Conservation (phyloP, 2,797 vertebrate genomes). For the Babyrousa celebensis region DNA sequence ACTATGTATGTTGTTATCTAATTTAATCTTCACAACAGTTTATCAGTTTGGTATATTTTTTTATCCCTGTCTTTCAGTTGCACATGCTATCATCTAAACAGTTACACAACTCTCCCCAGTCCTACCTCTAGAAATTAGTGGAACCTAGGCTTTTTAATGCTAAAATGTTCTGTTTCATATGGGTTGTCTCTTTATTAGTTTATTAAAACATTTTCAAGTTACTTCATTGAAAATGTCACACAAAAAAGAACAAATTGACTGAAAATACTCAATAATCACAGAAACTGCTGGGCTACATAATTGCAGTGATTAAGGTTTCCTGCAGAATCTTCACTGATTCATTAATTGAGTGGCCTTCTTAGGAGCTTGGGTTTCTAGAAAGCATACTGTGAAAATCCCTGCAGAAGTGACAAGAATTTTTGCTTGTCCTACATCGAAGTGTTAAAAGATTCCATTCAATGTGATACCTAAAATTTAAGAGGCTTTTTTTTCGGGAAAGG, state of each 20-base stretch:
- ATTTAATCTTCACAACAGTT: not conserved
- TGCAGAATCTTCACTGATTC: not conserved
- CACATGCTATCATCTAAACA: not conserved
- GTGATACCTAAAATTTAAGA: not conserved
- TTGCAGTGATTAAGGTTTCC: not conserved
- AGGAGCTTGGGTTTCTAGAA: not conserved
- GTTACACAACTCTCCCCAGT: not conserved
- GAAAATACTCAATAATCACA: not conserved
- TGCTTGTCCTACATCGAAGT: not conserved
- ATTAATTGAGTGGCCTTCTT: not conserved
- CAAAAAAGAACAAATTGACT: not conserved
- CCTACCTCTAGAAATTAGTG: not conserved
- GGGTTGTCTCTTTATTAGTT: not conserved
- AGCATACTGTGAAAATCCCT: not conserved
- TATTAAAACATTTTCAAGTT: slow-evolving; percentile 49
- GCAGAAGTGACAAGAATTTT: not conserved
- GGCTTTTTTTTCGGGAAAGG: not conserved
- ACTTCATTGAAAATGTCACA: slow-evolving; percentile 45
- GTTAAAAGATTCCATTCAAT: not conserved
- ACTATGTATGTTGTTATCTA: not conserved
- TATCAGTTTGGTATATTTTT: not conserved
- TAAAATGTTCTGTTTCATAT: not conserved
- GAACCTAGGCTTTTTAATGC: not conserved
- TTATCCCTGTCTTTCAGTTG: not conserved
- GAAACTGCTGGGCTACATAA: not conserved